A percentile compares a stretch with the other conserved stretches of the same genome.
Conservation (phyloP, 2,113 vertebrate genomes). For the Atlantisia rogersi region DNA sequence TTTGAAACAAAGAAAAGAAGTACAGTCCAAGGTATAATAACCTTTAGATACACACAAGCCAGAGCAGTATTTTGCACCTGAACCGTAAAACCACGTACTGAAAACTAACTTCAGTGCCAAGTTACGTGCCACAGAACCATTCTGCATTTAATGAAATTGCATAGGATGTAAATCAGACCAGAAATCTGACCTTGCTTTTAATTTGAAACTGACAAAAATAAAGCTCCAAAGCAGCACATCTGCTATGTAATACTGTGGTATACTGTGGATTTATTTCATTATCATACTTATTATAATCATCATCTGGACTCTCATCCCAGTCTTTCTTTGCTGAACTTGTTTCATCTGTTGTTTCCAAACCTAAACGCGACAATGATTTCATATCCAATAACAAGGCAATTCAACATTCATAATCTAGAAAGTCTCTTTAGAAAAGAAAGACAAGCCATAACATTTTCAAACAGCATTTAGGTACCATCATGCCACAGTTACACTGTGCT, state of each 20-base stretch:
- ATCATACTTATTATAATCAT: not conserved
- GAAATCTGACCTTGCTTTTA: not conserved
- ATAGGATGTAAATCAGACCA: not conserved
- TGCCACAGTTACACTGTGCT: not conserved
- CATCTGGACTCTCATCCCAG: not conserved
- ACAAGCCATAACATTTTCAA: not conserved
- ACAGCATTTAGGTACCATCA: not conserved
- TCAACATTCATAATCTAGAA: not conserved
- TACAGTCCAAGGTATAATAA: constrained; percentile 20
- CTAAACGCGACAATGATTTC: not conserved
- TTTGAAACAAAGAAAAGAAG: constrained; percentile 34
- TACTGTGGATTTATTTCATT: not conserved
- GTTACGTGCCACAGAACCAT: not conserved
- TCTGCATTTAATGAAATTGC: not conserved
- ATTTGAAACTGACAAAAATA: constrained; percentile 4
- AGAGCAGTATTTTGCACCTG: constrained; percentile 46
- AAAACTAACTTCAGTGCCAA: constrained; percentile 29
- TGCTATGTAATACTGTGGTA: not conserved
- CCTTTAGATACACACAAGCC: not conserved
- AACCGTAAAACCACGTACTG: constrained; percentile 33
- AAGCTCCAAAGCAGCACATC: not conserved
- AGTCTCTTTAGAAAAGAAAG: not conserved
- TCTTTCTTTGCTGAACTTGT: not conserved
- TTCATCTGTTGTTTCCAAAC: not conserved
- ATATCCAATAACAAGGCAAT: not conserved